Evolutionary conservation across 2,888 invertebrate species (phyloP), one percentile per base, ranked within the genome.

Genomic region (Caenorhabditis wallacei): DNA sequence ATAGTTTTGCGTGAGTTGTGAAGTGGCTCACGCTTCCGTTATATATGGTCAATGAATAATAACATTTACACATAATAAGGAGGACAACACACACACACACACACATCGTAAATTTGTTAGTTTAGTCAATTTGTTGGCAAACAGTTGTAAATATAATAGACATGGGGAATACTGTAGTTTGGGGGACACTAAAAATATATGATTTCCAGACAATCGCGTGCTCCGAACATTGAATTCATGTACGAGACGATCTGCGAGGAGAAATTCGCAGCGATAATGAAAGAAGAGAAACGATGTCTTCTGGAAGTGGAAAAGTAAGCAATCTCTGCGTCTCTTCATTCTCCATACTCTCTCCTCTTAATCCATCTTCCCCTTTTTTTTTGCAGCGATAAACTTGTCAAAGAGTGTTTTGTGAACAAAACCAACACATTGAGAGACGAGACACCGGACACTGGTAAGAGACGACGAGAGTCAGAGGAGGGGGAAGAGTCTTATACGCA

Each of bases 161-260:
- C 30, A 30, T 5, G 8, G 30, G 30, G n/a, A n/a, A n/a, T n/a
- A n/a, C n/a, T n/a, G n/a, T n/a, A n/a, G n/a, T n/a, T n/a, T n/a
- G n/a, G n/a, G n/a, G n/a, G n/a, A n/a, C n/a, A n/a, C n/a, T n/a
- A n/a, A 69, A 13, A 37, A 24, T 54, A 59, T 46, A n/a, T 43
- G 7, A 11, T 48, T 68, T 84, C 51, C 72, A 87, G 87, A 61
- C 74, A 76, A 64, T 83, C 84, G 0, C 69, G 85, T 18, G 85
- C 85, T 5, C 86, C 85, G 10, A 87, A 88, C 54, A 80, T 90
- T 26, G 84, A 89, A 70, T 82, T 84, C 54, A 86, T 90, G 86
- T 90, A 88, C 81, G 86, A 88, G 20, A 87, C 81, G 57, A 81
- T 90, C 13, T 90, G 90, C 66, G 84, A 87, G 56, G 78, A 78